Conservation (phyloP, 2,113 vertebrate genomes). For the Gobiocypris rarus region DNA sequence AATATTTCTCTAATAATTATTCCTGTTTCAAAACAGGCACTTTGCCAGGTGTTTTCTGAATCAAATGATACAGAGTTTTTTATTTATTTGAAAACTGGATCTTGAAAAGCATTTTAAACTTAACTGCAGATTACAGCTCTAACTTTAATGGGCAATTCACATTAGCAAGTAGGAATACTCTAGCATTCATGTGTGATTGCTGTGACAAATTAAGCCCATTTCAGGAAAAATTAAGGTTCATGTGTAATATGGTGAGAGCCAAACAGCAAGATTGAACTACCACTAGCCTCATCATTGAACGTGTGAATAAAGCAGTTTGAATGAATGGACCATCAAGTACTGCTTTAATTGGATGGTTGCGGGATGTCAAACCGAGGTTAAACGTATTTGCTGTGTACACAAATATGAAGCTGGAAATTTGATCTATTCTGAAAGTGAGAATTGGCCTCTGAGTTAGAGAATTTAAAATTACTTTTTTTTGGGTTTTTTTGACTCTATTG, state of each 20-base stretch:
- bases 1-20: background rate
- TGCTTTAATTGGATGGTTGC: constrained; percentile 46
- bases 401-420: constrained; percentile 36
- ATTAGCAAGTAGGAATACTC: constrained; percentile 18
- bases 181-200: constrained; percentile 36
- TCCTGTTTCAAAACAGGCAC: background rate
- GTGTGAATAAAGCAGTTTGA: constrained; percentile 46
- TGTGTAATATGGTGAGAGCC: constrained; percentile 30
- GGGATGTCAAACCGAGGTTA: constrained; percentile 42
- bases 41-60: background rate
- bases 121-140: constrained; percentile 32
- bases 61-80: background rate
- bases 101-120: constrained; percentile 43
- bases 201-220: constrained; percentile 43
- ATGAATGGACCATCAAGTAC: constrained; percentile 42
- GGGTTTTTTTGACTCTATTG: background rate
- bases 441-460: background rate
- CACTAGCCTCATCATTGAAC: constrained; percentile 42
- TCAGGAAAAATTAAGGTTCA: constrained; percentile 36
- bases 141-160: constrained; percentile 29
- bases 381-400: constrained; percentile 48
- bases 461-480: background rate
- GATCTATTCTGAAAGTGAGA: constrained; percentile 8
- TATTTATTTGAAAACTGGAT: background rate
- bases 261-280: constrained; percentile 24